Conservation (phyloP, 2,113 vertebrate genomes). For the Dicentrarchus labrax region DNA sequence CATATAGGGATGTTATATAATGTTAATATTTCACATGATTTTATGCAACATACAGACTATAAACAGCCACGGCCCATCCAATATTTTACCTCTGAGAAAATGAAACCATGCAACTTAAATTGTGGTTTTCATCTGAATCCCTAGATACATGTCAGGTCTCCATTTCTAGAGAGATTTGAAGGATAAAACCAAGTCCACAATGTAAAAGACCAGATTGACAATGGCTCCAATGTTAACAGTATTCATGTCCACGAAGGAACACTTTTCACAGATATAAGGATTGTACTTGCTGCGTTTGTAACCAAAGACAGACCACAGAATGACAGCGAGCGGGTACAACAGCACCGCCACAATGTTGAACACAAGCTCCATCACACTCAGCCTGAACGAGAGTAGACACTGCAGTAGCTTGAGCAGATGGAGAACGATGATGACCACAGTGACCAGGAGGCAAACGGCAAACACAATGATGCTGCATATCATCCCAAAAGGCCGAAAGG, state of each 20-base stretch:
- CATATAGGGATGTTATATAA: background rate
- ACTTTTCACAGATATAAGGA: constrained; percentile 26
- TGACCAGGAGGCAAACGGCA: constrained; percentile 82
- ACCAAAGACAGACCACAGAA: constrained; percentile 82
- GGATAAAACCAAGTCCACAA: constrained; percentile 82
- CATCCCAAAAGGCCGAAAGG: constrained; percentile 2
- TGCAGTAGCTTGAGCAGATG: constrained; percentile 76
- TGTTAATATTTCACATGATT: background rate
- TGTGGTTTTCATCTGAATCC: background rate
- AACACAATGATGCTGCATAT: constrained; percentile 82
- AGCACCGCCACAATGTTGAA: constrained; percentile 76
- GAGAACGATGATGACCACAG: constrained; percentile 79
- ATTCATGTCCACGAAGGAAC: constrained; percentile 47
- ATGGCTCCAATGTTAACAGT: constrained; percentile 77
- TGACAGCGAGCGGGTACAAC: constrained; percentile 77
- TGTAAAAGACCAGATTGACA: constrained; percentile 84
- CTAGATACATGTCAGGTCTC: too few relatives aligned
- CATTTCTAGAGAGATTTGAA: constrained; percentile 41
- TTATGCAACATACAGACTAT: background rate
- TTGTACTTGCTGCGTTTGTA: constrained; percentile 53
- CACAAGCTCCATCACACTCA: constrained; percentile 77
- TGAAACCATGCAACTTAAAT: background rate
- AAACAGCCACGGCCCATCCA: background rate
- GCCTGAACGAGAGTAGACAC: constrained; percentile 17
- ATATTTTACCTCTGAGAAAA: background rate